phyloP scores from a whole-genome alignment of 2,888 invertebrate species.

The Drepanosiphum platanoidis region DNA sequence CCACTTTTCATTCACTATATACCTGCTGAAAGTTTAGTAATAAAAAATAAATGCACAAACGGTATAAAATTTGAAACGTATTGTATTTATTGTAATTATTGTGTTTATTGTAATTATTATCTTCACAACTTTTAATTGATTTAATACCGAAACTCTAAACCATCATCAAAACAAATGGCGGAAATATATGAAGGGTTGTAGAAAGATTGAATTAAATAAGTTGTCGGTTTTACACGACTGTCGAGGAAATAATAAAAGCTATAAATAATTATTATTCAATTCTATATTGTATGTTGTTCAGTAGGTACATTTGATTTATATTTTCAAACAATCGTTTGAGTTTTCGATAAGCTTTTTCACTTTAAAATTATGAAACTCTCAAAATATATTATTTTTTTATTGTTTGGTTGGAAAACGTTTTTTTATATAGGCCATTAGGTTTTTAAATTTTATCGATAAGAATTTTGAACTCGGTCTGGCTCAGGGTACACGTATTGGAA shows the following conservation, averaged over 20 bases:
- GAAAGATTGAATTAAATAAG: neutral
- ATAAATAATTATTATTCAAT: neutral
- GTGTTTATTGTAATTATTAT: neutral
- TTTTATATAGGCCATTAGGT: too few species aligned
- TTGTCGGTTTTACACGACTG: neutral
- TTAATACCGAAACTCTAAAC: neutral
- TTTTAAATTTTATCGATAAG: too few species aligned
- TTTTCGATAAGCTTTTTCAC: too few species aligned
- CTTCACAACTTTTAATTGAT: neutral
- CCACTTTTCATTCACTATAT: neutral
- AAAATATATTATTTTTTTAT: too few species aligned
- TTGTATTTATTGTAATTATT: too few species aligned
- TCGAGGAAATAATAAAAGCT: neutral
- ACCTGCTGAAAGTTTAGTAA: neutral
- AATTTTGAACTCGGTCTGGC: too few species aligned
- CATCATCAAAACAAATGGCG: constrained; percentile 1
- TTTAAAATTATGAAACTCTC: too few species aligned
- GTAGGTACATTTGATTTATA: too few species aligned
- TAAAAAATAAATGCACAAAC: neutral
- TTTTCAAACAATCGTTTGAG: too few species aligned
- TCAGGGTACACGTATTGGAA: too few species aligned
- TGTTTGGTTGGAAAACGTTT: too few species aligned
- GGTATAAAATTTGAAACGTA: neutral
- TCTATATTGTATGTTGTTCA: too few species aligned
- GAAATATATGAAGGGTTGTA: neutral